Conservation (phyloP, 2,888 invertebrate genomes). For the Entomobrya proxima region DNA sequence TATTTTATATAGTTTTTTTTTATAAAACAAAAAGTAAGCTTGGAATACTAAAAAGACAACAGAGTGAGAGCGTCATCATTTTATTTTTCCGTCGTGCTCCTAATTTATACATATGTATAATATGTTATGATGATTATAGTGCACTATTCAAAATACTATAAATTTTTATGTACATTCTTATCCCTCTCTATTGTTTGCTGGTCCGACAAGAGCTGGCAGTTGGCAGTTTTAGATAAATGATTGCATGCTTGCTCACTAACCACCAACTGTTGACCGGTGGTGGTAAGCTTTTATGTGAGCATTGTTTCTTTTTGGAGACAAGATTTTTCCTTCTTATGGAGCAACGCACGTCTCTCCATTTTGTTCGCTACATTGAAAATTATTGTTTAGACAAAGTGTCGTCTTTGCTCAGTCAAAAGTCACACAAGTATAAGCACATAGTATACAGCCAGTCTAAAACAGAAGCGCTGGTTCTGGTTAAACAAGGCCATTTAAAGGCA, state of each 20-base stretch:
- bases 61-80: slow-evolving; percentile 1
- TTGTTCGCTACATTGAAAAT: slow-evolving; percentile 16
- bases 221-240: not conserved
- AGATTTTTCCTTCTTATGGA: not conserved
- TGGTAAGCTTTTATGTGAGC: not conserved
- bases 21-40: not conserved
- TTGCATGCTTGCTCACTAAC: not conserved
- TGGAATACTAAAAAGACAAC: not conserved
- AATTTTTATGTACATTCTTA: slow-evolving; percentile 9
- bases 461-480: not conserved
- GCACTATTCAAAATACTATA: not conserved
- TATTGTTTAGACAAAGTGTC: slow-evolving; percentile 22
- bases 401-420: not conserved
- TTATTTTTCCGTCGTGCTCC: slow-evolving; percentile 46
- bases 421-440: not conserved
- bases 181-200: not conserved
- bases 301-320: slow-evolving; percentile 8
- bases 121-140: no score
- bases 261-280: not conserved
- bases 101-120: slow-evolving; percentile 13
- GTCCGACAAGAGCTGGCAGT: not conserved
- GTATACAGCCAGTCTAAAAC: not conserved
- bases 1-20: not conserved
- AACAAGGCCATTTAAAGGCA: slow-evolving; percentile 10
- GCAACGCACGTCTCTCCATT: not conserved